Conservation (phyloP, 2,888 invertebrate species). For the Campoplex capitator region DNA sequence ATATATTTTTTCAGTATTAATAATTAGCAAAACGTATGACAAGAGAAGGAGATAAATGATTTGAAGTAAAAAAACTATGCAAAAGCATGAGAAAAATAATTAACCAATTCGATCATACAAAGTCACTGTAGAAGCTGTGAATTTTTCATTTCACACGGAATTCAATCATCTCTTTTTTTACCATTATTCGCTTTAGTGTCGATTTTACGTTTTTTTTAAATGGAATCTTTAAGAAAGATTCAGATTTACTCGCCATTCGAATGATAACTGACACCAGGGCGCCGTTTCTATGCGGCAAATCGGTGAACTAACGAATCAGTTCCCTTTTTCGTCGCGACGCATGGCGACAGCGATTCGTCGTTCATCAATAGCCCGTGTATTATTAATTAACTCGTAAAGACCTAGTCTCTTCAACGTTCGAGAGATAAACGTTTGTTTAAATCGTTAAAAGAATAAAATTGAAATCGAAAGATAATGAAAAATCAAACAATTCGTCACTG, state of each 20-base stretch:
- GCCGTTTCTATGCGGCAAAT: background rate
- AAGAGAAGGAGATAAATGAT: background rate
- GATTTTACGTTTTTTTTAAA: conserved; percentile 36
- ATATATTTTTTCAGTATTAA: conserved; percentile 80
- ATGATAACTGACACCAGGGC: background rate
- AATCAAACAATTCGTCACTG: background rate
- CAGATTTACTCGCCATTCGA: conserved; percentile 14
- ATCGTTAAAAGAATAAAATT: no score
- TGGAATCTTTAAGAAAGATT: conserved; percentile 13
- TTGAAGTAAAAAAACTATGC: background rate
- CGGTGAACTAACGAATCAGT: background rate
- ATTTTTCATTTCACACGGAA: background rate
- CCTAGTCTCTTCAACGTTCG: conserved; percentile 37
- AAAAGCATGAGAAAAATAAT: background rate
- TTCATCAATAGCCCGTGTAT: conserved; percentile 9
- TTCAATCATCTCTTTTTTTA: background rate
- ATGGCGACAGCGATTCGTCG: background rate
- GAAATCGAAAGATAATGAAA: background rate
- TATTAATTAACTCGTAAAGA: conserved; percentile 32
- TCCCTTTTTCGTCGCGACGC: background rate
- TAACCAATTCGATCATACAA: background rate
- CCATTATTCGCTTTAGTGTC: conserved; percentile 31
- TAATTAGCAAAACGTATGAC: conserved; percentile 58
- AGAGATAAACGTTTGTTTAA: background rate
- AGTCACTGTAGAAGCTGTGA: background rate